Evolutionary conservation across 2,113 vertebrate genomes (phyloP), one percentile per base, ranked within the genome.

Genomic region (Nothocercus julius): DNA sequence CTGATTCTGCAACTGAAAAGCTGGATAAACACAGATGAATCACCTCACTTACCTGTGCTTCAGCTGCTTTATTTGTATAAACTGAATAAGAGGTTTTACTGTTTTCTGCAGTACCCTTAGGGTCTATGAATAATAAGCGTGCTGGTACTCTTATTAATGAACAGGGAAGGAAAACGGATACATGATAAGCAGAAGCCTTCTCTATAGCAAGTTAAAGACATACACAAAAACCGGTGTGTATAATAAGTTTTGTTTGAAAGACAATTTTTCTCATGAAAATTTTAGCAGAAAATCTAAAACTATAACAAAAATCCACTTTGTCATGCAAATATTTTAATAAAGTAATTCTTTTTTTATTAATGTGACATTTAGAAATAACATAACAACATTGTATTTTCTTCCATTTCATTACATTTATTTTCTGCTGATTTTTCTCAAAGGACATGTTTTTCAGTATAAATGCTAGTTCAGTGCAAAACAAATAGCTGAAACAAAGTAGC

Each of bases 291-390:
- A 85, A 93, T 83, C n/a, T 94, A 9, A 85, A 94, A 62, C 58
- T 80, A 51, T 4, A 56, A 56, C 64, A 78, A 56, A 63, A 75
- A 0, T 64, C 6, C 2, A 4, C 75, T 80, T 93, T 49, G 54
- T 59, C 72, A 10, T 88, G 47, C 77, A 87, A 91, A 87, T 89
- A 85, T 36, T 90, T 22, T 67, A 72, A 84, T 53, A 92, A 94
- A 70, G 56, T 32, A 86, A 79, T 75, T 93, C 92, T 96, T 92
- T 94, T 88, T n/a, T 81, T 94, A 81, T 92, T 40, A 92, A 66
- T 80, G 89, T 83, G 54, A 67, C 91, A 70, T 95, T 93, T 92
- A 88, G 64, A 83, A 92, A 90, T 85, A 90, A 47, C 80, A 59
- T 81, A 85, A 77, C 93, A 94, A 92, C 28, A 67, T 81, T 88